Conservation (phyloP, 2,797 vertebrate species). For the Anableps anableps region DNA sequence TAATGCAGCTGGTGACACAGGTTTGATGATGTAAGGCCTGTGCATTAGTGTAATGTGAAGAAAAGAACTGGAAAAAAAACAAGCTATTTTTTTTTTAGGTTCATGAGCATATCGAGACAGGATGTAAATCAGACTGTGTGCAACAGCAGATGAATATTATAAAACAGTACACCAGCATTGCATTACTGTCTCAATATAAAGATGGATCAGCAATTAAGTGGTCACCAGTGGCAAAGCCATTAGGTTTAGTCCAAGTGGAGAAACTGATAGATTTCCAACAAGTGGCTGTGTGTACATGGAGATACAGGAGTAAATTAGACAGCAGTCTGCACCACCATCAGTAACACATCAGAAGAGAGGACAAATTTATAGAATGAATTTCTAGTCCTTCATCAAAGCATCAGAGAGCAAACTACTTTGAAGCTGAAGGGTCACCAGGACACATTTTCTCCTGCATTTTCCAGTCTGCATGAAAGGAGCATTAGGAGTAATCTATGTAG, state of each 20-base stretch:
- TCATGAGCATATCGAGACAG: not conserved
- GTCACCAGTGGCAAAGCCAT: not conserved
- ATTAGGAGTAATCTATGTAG: not conserved
- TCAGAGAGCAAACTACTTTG: not conserved
- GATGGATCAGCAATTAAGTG: not conserved
- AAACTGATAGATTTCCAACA: not conserved
- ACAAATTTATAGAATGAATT: not conserved
- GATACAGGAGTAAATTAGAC: not conserved
- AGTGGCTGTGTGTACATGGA: not conserved
- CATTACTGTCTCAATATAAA: not conserved
- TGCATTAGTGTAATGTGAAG: not conserved
- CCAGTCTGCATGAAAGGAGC: not conserved
- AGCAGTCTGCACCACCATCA: not conserved
- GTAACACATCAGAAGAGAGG: not conserved
- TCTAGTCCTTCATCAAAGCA: conserved; percentile 5
- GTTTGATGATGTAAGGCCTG: not conserved
- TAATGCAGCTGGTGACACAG: not conserved
- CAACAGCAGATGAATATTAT: not conserved
- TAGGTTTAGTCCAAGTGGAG: not conserved
- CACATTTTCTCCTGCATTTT: not conserved
- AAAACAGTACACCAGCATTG: not conserved
- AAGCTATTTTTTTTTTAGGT: not conserved
- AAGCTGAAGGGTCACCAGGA: not conserved
- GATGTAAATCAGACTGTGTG: not conserved
- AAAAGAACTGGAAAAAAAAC: not conserved